These are phyloP conservation scores for Bucorvus abyssinicus DNA, from an alignment of 2,797 vertebrate species.

Conservation along the genomic window DNA sequence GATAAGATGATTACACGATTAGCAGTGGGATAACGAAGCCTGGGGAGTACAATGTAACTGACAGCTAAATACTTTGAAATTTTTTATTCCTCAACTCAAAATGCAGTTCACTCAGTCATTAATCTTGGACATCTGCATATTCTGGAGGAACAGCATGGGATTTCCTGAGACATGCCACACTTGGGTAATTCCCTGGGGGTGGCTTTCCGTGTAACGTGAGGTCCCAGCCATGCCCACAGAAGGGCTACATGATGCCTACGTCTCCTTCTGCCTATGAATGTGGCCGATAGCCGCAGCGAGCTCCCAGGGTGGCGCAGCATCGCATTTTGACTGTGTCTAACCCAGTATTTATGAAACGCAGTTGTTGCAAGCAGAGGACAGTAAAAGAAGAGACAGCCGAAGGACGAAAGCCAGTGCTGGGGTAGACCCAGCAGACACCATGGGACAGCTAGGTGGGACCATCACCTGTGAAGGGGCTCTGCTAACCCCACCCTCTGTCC, in stretches of 20 bases:
- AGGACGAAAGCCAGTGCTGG: fast-evolving
- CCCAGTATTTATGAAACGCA: fast-evolving
- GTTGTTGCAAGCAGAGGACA: not conserved
- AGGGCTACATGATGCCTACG: fast-evolving
- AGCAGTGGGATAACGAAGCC: not conserved
- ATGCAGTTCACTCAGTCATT: not conserved
- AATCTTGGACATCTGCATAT: not conserved
- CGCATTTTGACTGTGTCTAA: not conserved
- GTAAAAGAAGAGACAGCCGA: not conserved
- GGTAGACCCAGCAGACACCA: not conserved
- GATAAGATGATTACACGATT: not conserved
- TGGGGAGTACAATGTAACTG: not conserved
- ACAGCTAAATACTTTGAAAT: not conserved
- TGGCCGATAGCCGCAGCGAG: fast-evolving
- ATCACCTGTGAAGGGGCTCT: not conserved
- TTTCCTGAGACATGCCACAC: not conserved
- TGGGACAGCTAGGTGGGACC: not conserved
- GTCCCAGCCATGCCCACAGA: not conserved
- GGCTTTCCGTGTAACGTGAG: not conserved
- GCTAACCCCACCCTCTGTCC: not conserved
- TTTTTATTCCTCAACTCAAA: not conserved
- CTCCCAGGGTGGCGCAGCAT: not conserved
- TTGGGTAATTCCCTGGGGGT: not conserved
- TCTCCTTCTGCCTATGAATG: not conserved
- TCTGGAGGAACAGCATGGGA: not conserved